These are phyloP conservation scores for Drosophila sucinea DNA, from an alignment of 1,140 invertebrate species.

Conservation along the genomic window DNA sequence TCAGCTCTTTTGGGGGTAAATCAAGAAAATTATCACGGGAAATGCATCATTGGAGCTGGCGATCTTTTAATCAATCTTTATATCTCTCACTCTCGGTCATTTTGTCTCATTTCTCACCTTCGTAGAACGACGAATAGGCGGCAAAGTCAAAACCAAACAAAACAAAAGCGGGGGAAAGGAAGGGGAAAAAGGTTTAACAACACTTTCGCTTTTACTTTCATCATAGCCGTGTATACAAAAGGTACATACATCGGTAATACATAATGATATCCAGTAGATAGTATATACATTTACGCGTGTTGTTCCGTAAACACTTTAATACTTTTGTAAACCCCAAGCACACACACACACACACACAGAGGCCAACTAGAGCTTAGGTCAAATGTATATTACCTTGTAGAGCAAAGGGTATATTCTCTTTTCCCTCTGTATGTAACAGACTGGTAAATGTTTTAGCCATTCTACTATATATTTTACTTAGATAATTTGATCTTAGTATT, in stretches of 20 bases:
- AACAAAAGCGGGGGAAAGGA: neutral
- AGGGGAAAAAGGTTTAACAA: constrained; percentile 26
- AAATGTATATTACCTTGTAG: neutral
- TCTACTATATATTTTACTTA: no score
- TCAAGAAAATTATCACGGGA: constrained; percentile 49
- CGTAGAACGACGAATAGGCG: constrained; percentile 11
- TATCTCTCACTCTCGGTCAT: neutral
- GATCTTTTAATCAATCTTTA: constrained; percentile 58
- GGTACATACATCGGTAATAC: constrained; percentile 8
- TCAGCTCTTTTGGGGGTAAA: constrained; percentile 32
- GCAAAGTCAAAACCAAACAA: constrained; percentile 16
- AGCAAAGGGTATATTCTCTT: neutral
- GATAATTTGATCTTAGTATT: no score
- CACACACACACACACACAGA: constrained; percentile 2
- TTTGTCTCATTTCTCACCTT: constrained; percentile 9
- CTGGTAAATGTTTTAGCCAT: no score
- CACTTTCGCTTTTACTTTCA: constrained; percentile 53
- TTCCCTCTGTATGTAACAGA: neutral
- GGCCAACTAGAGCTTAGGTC: constrained; percentile 39
- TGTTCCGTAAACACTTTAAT: constrained; percentile 36
- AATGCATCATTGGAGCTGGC: constrained; percentile 42
- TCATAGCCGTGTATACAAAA: neutral
- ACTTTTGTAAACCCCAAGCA: constrained; percentile 8
- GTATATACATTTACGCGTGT: constrained; percentile 2
- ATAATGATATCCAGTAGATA: constrained; percentile 3